Evolutionary conservation across 2,888 invertebrate genomes (phyloP), one percentile per base, ranked within the genome.

Genomic region (Amphipyra tragopoginis): DNA sequence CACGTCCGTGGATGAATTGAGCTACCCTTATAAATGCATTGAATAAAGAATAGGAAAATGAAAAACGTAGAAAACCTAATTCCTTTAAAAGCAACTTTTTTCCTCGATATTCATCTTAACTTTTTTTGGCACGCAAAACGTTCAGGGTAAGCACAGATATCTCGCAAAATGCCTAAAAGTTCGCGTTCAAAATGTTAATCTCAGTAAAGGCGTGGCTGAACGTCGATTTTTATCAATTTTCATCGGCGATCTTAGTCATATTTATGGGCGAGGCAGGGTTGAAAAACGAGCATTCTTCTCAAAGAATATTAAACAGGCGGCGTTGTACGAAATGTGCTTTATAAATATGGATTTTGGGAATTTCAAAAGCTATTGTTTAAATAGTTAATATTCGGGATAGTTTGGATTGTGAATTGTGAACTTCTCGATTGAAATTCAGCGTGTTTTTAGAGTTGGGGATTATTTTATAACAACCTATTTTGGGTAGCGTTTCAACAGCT

Each of bases 201-300:
- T 70, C 29, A 26, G 56, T 63, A 55, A 64, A 66, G 72, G 77
- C 64, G 73, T 65, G 67, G 66, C 62, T 57, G 59, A 68, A 71
- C 52, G 77, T 66, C 78, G 66, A 79, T 79, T 79, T 79, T 77
- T 79, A 79, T 79, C 79, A 79, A 79, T 79, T 79, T 75, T 77
- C 75, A 69, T 59, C 63, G 65, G 48, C 45, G 68, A 77, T 77
- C 75, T 70, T 61, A 63, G 72, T 79, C 65, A 71, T 75, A 79
- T 79, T 77, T 79, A 79, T 79, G 68, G 54, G 48, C 61, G 48
- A 50, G 48, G 49, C 63, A 48, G 69, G 65, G 60, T 62, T 65
- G 75, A 79, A 77, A 73, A 75, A 79, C 59, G 77, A 68, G 44
- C 51, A 50, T 63, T 72, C 61, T 61, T 40, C 40, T 14, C 7